Evolutionary conservation across 2,797 vertebrate species (phyloP).

Genomic region (Lerista edwardsae): DNA sequence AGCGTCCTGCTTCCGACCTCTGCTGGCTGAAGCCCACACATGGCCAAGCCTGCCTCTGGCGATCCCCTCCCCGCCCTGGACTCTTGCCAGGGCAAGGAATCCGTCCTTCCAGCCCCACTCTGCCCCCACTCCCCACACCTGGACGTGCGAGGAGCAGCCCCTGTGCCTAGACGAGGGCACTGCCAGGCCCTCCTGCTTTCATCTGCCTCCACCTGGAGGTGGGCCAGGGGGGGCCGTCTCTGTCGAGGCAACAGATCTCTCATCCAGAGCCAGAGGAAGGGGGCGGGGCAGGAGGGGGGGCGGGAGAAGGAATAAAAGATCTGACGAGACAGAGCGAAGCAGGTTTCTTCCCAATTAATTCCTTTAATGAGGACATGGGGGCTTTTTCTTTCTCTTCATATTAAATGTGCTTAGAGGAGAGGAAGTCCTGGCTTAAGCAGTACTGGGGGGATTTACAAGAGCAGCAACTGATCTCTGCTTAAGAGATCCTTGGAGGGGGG

Average conservation of each 20-base stretch:
- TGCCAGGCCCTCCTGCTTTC: background rate
- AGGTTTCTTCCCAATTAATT: background rate
- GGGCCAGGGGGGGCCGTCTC: background rate
- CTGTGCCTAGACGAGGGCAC: background rate
- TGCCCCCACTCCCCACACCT: background rate
- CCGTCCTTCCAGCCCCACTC: background rate
- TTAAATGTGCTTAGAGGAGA: background rate
- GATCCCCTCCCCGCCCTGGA: too few species aligned
- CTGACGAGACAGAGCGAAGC: background rate
- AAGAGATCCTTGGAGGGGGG: too few species aligned
- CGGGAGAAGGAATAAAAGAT: background rate
- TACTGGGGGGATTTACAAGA: background rate
- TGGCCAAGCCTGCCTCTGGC: too few species aligned
- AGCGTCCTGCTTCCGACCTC: too few species aligned
- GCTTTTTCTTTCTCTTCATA: background rate
- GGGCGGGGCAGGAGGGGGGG: background rate
- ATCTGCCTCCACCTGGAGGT: background rate
- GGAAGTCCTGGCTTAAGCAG: background rate
- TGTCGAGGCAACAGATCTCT: background rate
- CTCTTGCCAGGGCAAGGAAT: background rate
- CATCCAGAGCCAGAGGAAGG: background rate
- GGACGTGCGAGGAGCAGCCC: background rate
- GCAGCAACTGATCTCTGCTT: too few species aligned
- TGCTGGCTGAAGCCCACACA: background rate
- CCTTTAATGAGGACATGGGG: constrained; percentile 3